Conservation (phyloP, 2,888 invertebrate genomes). For the Drosophila niveifrons region DNA sequence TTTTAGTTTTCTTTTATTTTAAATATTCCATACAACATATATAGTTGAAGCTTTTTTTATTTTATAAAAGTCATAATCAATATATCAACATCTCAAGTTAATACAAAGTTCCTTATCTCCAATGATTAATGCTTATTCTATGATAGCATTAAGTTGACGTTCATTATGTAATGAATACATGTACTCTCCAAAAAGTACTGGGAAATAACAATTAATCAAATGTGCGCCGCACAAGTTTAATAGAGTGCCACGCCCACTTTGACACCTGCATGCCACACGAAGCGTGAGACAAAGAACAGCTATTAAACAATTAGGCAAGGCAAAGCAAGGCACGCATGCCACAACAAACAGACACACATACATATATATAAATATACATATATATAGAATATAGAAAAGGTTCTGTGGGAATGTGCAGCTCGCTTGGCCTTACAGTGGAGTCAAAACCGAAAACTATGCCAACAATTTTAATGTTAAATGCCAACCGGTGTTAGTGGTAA, state of each 20-base stretch:
- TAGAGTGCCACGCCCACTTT: constrained; percentile 58
- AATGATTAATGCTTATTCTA: neutral
- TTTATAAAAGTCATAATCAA: too few species aligned
- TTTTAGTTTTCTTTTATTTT: neutral
- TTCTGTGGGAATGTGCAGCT: constrained; percentile 11
- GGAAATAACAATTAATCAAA: constrained; percentile 61
- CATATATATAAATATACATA: neutral
- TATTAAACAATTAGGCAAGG: constrained; percentile 37
- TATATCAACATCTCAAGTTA: too few species aligned
- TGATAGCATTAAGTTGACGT: constrained; percentile 1
- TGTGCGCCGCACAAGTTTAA: constrained; percentile 44
- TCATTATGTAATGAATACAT: neutral
- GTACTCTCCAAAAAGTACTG: constrained; percentile 1
- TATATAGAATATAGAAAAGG: constrained; percentile 5
- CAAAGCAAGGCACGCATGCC: constrained; percentile 24
- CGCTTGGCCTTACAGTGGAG: constrained; percentile 18
- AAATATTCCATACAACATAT: too few species aligned
- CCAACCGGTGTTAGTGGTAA: constrained; percentile 55
- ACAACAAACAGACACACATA: constrained; percentile 12
- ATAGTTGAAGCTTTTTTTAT: too few species aligned
- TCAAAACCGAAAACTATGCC: constrained; percentile 67
- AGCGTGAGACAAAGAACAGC: constrained; percentile 30
- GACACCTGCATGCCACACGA: constrained; percentile 50
- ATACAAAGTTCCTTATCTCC: neutral
- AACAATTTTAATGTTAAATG: constrained; percentile 78